Evolutionary conservation across 1,140 invertebrate species (phyloP).

Genomic region (Drosophila erecta): DNA sequence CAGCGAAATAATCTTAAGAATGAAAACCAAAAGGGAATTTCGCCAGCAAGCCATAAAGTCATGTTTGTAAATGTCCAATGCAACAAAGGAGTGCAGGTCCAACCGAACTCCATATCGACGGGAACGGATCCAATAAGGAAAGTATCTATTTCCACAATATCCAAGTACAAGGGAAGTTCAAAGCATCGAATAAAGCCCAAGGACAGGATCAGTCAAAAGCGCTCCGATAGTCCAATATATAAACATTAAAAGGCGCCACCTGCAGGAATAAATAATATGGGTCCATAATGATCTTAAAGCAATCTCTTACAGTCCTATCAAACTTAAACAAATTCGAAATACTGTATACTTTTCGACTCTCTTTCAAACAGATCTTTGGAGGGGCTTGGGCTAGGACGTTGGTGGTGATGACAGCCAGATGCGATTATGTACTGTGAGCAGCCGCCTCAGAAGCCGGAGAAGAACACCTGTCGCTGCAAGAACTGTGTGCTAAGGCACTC

Average conservation of each 20-base stretch:
- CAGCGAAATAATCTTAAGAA: neutral
- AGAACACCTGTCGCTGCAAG: conserved; percentile 9
- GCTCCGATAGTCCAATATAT: neutral
- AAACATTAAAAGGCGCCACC: neutral
- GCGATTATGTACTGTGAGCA: conserved; percentile 12
- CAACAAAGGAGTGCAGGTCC: neutral
- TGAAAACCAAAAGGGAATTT: neutral
- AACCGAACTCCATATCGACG: neutral
- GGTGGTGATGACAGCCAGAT: neutral
- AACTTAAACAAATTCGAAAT: conserved; percentile 9
- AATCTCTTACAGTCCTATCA: conserved; percentile 7
- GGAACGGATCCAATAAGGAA: conserved; percentile 6
- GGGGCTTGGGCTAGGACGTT: conserved; percentile 1
- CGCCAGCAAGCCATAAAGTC: conserved; percentile 11
- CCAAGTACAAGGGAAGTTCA: neutral
- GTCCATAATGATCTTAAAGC: neutral
- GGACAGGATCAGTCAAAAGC: neutral
- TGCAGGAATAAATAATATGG: neutral
- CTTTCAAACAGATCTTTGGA: neutral
- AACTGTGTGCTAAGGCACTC: conserved; percentile 9
- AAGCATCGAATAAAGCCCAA: neutral
- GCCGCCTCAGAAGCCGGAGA: neutral
- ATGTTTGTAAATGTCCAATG: conserved; percentile 10
- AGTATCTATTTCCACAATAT: neutral
- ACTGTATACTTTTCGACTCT: conserved; percentile 1